Evolutionary conservation across 1,140 invertebrate species (phyloP), one percentile per base, ranked within the genome.

Genomic region (Caenorhabditis brenneri): DNA sequence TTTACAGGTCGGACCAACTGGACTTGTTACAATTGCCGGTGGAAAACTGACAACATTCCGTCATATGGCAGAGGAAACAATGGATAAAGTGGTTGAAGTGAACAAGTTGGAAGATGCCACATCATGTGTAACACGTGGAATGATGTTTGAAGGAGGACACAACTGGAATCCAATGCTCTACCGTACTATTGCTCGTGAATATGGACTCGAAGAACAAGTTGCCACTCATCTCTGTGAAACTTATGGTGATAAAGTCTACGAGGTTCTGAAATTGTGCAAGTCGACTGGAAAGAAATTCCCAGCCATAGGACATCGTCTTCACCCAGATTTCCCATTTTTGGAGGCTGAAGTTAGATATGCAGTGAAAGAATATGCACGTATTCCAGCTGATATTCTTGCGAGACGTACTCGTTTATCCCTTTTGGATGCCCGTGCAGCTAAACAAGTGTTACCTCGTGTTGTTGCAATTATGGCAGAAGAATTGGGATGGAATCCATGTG

Each of bases 11-110:
- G 92, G 88, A 81, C 88, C 94, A 15, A 94, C 94, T 24, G 95
- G 95, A 85, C 93, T 99, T 48, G 93, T 99, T 49, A 99, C 98
- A 46, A 98, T 99, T 91, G 97, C 97, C 78, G 97, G 97, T 83
- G 98, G 97, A 65, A 99, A 99, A 92, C 99, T 97, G 97, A 99
- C 98, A 0, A 99, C 97, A 0, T 98, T 97, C 91, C 92, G 96
- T 83, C 92, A 95, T 1, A 99, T 99, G 98, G 97, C 97, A 22
- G 93, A 96, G 89, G 97, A 99, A 92, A 96, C 98, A 0, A 93
- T 99, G 42, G 96, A 99, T 92, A 94, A 79, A n/a, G 94, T 95
- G 33, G 94, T 97, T 85, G 93, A 94, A 92, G 94, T 94, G 6
- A 51, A 81, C 58, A 80, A 83, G n/a, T 87, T 89, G 24, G 74